A percentile compares a stretch with the other conserved stretches of the same genome.
These are phyloP conservation scores for Oscarella lobularis DNA, from an alignment of 37 sponge, comb jelly and placozoan species.

Conservation along the genomic window DNA sequence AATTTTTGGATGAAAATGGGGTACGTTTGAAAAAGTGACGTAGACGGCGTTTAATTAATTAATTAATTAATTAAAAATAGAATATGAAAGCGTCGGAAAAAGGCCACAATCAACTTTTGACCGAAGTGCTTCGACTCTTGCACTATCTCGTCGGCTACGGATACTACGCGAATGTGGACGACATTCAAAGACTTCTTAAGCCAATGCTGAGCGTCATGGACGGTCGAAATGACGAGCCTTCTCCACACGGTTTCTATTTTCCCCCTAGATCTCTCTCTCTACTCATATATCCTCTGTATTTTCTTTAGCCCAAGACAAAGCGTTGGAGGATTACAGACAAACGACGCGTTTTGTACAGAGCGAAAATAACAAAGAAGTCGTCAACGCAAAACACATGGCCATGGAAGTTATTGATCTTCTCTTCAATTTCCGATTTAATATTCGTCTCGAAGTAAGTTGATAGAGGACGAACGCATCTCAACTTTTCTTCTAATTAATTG, in stretches of 20 bases:
- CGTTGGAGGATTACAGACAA: no score
- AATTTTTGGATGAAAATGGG: neutral
- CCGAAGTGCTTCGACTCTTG: slow-evolving; percentile 27
- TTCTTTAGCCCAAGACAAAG: no score
- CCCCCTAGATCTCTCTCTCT: no score
- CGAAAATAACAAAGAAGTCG: neutral
- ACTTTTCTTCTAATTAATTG: no score
- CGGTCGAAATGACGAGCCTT: slow-evolving; percentile 49
- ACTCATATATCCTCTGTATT: no score
- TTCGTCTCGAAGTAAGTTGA: slow-evolving; percentile 35
- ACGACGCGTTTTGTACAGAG: neutral
- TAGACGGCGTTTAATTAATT: no score
- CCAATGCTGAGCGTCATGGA: slow-evolving; percentile 48
- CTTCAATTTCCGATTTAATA: slow-evolving; percentile 49
- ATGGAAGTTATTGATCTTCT: slow-evolving; percentile 45
- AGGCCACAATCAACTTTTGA: neutral
- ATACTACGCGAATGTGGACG: slow-evolving; percentile 47
- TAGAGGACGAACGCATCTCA: no score
- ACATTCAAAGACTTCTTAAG: slow-evolving; percentile 36
- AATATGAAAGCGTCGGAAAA: slow-evolving; percentile 5
- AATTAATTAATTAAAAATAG: no score
- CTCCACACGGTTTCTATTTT: slow-evolving; percentile 1
- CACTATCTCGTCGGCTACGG: slow-evolving; percentile 44
- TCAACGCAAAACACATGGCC: slow-evolving; percentile 2
- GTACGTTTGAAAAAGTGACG: no score